phyloP scores from a whole-genome alignment of 2,797 vertebrate genomes.

The Dermochelys coriacea region DNA sequence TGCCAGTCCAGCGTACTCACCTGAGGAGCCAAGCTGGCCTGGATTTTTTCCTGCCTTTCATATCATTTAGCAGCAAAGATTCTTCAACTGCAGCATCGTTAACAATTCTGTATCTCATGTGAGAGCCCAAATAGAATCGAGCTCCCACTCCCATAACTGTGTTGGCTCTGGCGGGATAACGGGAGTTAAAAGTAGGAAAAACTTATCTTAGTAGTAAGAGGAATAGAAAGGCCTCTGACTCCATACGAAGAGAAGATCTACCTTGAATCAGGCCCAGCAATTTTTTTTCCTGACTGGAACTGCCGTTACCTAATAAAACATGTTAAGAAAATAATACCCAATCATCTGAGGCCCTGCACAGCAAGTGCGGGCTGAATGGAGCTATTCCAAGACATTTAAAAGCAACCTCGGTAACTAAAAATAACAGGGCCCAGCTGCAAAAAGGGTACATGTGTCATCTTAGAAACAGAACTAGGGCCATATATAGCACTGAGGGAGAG shows the following conservation, averaged over 20 bases:
- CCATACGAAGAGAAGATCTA: neutral
- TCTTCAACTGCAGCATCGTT: rapidly evolving
- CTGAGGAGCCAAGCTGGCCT: rapidly evolving
- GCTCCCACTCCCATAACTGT: neutral
- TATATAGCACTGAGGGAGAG: neutral
- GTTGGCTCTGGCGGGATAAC: neutral
- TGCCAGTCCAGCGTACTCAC: rapidly evolving
- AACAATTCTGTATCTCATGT: neutral
- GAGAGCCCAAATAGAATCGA: neutral
- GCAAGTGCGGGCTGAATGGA: neutral
- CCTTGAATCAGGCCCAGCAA: neutral
- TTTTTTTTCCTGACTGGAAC: neutral
- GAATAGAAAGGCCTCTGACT: neutral
- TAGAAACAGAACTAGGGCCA: neutral
- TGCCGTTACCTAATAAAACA: rapidly evolving
- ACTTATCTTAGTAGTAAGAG: too few relatives aligned
- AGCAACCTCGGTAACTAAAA: constrained; percentile 43
- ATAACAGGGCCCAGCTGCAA: constrained; percentile 4
- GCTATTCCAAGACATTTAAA: constrained; percentile 47
- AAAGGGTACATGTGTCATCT: neutral
- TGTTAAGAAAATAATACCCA: neutral
- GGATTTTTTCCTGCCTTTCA: neutral
- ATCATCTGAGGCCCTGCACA: neutral
- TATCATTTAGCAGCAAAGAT: neutral
- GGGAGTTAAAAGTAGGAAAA: neutral